These are phyloP conservation scores for Trichogramma pretiosum DNA, from an alignment of 1,140 invertebrate genomes.

Conservation along the genomic window DNA sequence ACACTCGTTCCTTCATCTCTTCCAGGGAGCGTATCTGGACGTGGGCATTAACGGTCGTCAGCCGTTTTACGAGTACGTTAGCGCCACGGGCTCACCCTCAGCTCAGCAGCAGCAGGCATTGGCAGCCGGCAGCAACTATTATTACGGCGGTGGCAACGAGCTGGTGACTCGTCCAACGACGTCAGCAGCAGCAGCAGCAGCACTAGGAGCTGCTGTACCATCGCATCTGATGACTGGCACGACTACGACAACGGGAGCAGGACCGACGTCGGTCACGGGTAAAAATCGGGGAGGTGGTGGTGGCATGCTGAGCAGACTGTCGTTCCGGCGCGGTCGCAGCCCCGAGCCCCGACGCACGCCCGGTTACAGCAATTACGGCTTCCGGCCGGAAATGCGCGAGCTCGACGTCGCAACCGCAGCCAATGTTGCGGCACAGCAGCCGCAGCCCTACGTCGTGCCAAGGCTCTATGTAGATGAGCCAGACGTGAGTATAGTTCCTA, in stretches of 20 bases:
- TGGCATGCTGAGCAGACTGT: background rate
- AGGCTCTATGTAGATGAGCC: conserved; percentile 31
- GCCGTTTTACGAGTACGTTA: conserved; percentile 34
- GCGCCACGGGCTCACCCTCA: conserved; percentile 16
- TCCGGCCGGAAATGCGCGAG: conserved; percentile 36
- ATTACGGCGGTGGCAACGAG: conserved; percentile 33
- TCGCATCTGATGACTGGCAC: background rate
- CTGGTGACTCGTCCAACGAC: too few species aligned
- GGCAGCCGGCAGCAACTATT: conserved; percentile 30
- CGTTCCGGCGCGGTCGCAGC: conserved; percentile 4
- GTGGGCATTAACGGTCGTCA: too few species aligned
- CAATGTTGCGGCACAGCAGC: too few species aligned
- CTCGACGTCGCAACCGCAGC: too few species aligned
- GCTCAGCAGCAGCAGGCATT: conserved; percentile 14
- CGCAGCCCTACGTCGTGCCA: conserved; percentile 29
- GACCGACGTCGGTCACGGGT: too few species aligned
- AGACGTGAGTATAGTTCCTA: conserved; percentile 30
- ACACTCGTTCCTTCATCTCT: too few species aligned
- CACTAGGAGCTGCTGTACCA: background rate
- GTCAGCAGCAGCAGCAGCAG: conserved; percentile 24
- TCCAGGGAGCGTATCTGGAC: conserved; percentile 1
- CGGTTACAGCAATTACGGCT: conserved; percentile 37
- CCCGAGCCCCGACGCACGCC: conserved; percentile 20
- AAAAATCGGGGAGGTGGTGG: too few species aligned
- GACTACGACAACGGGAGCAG: background rate